Conservation (phyloP, 1,140 invertebrate genomes). For the Drosophila kepulauana region DNA sequence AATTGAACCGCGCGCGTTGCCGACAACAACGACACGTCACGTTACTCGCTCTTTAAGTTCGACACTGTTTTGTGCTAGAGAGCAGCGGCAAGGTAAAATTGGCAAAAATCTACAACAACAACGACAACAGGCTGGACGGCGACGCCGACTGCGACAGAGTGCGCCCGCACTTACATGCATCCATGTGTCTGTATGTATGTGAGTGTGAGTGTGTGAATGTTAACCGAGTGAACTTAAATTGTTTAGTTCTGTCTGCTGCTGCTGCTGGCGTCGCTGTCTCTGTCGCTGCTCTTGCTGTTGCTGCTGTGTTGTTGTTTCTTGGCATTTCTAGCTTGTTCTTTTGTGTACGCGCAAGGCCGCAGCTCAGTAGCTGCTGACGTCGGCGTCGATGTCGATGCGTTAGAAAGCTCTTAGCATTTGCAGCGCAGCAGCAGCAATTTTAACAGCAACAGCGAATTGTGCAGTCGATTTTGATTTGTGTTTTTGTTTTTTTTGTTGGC, state of each 20-base stretch:
- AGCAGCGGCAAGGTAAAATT: conserved; percentile 76
- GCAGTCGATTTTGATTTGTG: conserved; percentile 37
- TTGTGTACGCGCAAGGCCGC: conserved; percentile 58
- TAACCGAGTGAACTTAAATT: conserved; percentile 81
- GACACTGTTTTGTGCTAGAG: conserved; percentile 72
- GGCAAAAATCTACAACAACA: conserved; percentile 70
- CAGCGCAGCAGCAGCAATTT: conserved; percentile 10
- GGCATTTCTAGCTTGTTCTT: conserved; percentile 65
- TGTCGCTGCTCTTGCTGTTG: conserved; percentile 26
- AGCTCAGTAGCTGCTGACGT: conserved; percentile 10
- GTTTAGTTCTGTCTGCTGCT: conserved; percentile 59
- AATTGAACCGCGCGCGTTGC: conserved; percentile 60
- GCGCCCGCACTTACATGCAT: conserved; percentile 24
- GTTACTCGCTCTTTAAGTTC: conserved; percentile 82
- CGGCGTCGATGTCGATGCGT: conserved; percentile 22
- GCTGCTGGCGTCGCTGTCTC: conserved; percentile 21
- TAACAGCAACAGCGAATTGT: conserved; percentile 12
- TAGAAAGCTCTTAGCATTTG: conserved; percentile 67
- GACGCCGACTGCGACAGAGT: conserved; percentile 9
- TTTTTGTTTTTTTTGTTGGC: conserved; percentile 10
- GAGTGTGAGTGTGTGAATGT: conserved; percentile 48
- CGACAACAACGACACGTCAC: conserved; percentile 76
- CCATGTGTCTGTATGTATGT: conserved; percentile 25
- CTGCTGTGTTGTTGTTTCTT: conserved; percentile 44
- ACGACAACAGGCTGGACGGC: conserved; percentile 37